Percentiles rank a stretch among this genome's conserved stretches.
Conservation (phyloP, 2,888 invertebrate genomes). For the Tachystola acroxantha region DNA sequence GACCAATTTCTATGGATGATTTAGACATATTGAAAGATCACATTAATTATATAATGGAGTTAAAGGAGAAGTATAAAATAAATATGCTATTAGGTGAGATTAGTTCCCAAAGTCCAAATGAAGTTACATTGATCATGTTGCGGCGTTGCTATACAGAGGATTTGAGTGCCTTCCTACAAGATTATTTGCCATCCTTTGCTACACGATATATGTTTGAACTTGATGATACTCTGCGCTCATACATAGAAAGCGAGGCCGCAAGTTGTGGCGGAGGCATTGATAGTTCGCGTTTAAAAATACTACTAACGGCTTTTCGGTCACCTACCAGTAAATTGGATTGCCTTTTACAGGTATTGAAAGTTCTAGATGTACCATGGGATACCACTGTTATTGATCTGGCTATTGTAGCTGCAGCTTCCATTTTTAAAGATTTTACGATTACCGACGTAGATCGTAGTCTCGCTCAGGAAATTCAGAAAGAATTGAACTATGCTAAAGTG, state of each 20-base stretch:
- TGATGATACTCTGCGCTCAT: slow-evolving; percentile 58
- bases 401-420: slow-evolving; percentile 45
- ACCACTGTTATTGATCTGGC: slow-evolving; percentile 47
- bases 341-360: slow-evolving; percentile 59
- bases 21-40: slow-evolving; percentile 57
- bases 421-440: slow-evolving; percentile 53
- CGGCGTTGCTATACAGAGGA: slow-evolving; percentile 73
- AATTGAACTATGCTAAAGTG: slow-evolving; percentile 61
- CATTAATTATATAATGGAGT: slow-evolving; percentile 55
- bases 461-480: slow-evolving; percentile 59
- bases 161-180: slow-evolving; percentile 51
- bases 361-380: slow-evolving; percentile 67
- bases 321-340: slow-evolving; percentile 55
- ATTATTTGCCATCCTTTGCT: slow-evolving; percentile 61
- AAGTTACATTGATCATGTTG: slow-evolving; percentile 67
- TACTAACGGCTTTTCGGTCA: slow-evolving; percentile 53
- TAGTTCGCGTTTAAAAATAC: slow-evolving; percentile 51
- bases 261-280: slow-evolving; percentile 60
- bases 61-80: slow-evolving; percentile 69
- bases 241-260: slow-evolving; percentile 61
- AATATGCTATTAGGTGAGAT: slow-evolving; percentile 63
- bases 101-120: slow-evolving; percentile 55
- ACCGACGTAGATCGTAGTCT: slow-evolving; percentile 50
- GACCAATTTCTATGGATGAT: slow-evolving; percentile 65
- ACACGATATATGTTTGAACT: slow-evolving; percentile 58